Evolutionary conservation across 2,888 invertebrate species (phyloP).

Genomic region (Sesamia inferens): DNA sequence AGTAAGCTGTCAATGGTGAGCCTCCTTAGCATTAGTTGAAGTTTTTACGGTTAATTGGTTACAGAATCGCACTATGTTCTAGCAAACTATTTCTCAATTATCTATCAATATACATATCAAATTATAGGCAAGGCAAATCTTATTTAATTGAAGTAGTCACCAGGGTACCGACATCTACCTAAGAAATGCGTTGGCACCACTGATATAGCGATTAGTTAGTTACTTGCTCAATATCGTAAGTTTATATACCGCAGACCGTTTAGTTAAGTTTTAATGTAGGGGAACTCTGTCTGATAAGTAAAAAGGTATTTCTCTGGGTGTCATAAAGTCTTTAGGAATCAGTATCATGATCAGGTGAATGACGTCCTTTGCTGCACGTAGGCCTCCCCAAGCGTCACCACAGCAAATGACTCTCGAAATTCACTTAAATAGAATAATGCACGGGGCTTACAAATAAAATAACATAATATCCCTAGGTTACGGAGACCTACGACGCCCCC

Average conservation of each 20-base stretch:
- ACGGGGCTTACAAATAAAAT: background rate
- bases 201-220: conserved; percentile 22
- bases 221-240: conserved; percentile 37
- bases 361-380: background rate
- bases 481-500: background rate
- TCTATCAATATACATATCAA: no score
- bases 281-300: background rate
- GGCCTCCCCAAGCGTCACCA: background rate
- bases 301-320: background rate
- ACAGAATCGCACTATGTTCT: no score
- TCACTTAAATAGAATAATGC: background rate
- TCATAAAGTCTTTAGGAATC: background rate
- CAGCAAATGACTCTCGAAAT: background rate
- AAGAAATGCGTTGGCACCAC: conserved; percentile 37
- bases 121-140: conserved; percentile 10
- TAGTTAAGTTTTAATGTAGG: background rate
- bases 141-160: background rate
- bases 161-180: conserved; percentile 2
- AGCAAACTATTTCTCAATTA: no score
- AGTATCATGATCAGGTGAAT: background rate
- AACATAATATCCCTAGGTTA: background rate
- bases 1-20: no score
- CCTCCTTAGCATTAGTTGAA: no score
- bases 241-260: conserved; percentile 3
- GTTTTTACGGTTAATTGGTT: no score